These are phyloP conservation scores for Drosophila anomelani DNA, from an alignment of 2,888 invertebrate genomes.

Conservation along the genomic window DNA sequence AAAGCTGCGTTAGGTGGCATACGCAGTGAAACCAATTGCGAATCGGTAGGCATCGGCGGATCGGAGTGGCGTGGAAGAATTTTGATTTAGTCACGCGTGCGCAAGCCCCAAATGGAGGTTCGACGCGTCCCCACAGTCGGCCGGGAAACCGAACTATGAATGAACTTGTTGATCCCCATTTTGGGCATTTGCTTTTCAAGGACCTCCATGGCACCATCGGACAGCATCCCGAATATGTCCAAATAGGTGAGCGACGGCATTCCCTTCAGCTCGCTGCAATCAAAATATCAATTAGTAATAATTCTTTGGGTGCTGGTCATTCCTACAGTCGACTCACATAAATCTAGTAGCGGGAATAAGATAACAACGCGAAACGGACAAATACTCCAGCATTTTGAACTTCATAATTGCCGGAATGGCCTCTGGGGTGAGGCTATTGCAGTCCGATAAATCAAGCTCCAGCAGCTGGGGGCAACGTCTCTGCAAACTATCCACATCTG, in stretches of 20 bases:
- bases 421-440: constrained; percentile 88
- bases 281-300: background rate
- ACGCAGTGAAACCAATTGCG: constrained; percentile 36
- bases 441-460: constrained; percentile 96
- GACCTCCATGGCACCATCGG: constrained; percentile 85
- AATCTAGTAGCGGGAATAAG: constrained; percentile 89
- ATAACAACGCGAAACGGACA: constrained; percentile 93
- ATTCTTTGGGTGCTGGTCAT: background rate
- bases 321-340: constrained; percentile 86
- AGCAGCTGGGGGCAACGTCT: constrained; percentile 89
- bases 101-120: constrained; percentile 95
- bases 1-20: constrained; percentile 40
- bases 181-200: constrained; percentile 86
- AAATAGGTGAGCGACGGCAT: constrained; percentile 89
- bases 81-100: constrained; percentile 89
- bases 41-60: background rate
- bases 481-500: constrained; percentile 89
- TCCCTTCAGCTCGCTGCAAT: constrained; percentile 86
- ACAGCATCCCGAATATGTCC: constrained; percentile 93
- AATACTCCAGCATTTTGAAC: constrained; percentile 89
- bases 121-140: constrained; percentile 95
- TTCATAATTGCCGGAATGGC: constrained; percentile 87
- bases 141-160: constrained; percentile 93
- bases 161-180: constrained; percentile 90
- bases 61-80: background rate